Conservation (phyloP, 2,888 invertebrate species). For the Drosophila prostipennis region DNA sequence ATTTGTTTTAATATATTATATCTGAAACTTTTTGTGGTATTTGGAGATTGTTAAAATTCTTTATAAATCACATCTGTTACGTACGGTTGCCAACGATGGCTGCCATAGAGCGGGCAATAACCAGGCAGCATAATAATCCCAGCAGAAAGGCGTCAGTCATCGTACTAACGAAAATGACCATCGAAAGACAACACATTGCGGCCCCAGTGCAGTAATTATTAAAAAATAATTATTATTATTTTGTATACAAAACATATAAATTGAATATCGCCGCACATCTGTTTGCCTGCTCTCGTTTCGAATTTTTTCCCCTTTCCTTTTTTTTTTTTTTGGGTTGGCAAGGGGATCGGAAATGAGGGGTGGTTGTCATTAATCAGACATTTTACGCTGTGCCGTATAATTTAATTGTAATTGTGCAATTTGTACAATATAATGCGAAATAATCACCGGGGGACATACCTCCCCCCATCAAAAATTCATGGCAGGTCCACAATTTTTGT, state of each 20-base stretch:
- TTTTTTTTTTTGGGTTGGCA: background rate
- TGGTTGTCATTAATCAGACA: conserved; percentile 59
- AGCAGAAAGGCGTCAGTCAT: conserved; percentile 42
- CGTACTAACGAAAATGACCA: conserved; percentile 24
- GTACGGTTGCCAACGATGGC: conserved; percentile 33
- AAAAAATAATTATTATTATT: conserved; percentile 42
- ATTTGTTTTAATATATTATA: background rate
- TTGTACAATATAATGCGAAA: conserved; percentile 53
- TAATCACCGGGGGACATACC: conserved; percentile 30
- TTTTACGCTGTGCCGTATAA: conserved; percentile 59
- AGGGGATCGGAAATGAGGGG: conserved; percentile 3
- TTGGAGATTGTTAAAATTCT: no score
- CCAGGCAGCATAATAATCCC: conserved; percentile 36
- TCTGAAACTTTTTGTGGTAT: background rate
- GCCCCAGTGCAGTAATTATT: conserved; percentile 46
- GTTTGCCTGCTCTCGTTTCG: conserved; percentile 34
- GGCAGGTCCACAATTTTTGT: conserved; percentile 5
- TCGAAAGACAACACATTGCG: conserved; percentile 20
- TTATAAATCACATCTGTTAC: conserved; percentile 1
- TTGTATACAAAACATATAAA: conserved; percentile 38
- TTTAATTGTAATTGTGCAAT: conserved; percentile 72
- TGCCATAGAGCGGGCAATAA: conserved; percentile 23
- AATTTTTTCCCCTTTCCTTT: no score
- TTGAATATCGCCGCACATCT: conserved; percentile 49
- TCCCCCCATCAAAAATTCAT: conserved; percentile 12